phyloP scores from a whole-genome alignment of 1,140 invertebrate species.

The Aphelenchoides besseyi region DNA sequence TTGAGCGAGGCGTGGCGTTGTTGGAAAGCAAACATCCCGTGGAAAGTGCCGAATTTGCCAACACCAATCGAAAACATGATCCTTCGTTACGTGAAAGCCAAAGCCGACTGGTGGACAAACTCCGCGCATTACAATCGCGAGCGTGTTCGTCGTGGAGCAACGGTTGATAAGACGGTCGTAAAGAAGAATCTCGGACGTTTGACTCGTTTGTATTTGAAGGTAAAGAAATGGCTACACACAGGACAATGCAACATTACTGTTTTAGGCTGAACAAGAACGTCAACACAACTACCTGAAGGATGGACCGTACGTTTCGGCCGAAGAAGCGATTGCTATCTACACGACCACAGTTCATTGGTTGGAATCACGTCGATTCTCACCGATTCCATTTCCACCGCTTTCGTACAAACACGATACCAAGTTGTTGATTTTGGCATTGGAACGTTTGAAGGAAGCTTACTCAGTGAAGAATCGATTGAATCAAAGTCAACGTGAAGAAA shows the following conservation, averaged over 20 bases:
- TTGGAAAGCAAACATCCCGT: constrained; percentile 99
- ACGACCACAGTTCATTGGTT: constrained; percentile 99
- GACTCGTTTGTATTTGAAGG: constrained; percentile 89
- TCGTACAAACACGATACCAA: constrained; percentile 99
- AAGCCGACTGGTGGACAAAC: constrained; percentile 99
- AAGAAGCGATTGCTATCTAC: constrained; percentile 98
- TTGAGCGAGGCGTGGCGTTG: constrained; percentile 98
- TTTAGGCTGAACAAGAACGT: constrained; percentile 85
- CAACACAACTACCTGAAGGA: constrained; percentile 98
- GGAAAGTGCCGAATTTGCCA: constrained; percentile 97
- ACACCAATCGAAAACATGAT: constrained; percentile 99
- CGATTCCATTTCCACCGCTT: constrained; percentile 95
- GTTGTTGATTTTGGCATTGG: constrained; percentile 88
- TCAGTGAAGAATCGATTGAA: constrained; percentile 96
- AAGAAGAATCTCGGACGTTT: constrained; percentile 97
- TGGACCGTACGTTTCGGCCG: constrained; percentile 96
- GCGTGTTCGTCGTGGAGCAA: constrained; percentile 69
- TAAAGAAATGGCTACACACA: constrained; percentile 20
- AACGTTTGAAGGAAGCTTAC: constrained; percentile 95
- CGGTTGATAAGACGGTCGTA: constrained; percentile 97
- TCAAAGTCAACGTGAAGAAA: constrained; percentile 95
- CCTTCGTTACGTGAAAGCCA: constrained; percentile 97
- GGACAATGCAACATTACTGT: constrained; percentile 5
- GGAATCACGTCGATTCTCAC: constrained; percentile 92
- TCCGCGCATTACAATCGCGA: constrained; percentile 99